A percentile compares a stretch with the other conserved stretches of the same genome.
Conservation (phyloP, 2,888 invertebrate genomes). For the Plemyria rubiginata region DNA sequence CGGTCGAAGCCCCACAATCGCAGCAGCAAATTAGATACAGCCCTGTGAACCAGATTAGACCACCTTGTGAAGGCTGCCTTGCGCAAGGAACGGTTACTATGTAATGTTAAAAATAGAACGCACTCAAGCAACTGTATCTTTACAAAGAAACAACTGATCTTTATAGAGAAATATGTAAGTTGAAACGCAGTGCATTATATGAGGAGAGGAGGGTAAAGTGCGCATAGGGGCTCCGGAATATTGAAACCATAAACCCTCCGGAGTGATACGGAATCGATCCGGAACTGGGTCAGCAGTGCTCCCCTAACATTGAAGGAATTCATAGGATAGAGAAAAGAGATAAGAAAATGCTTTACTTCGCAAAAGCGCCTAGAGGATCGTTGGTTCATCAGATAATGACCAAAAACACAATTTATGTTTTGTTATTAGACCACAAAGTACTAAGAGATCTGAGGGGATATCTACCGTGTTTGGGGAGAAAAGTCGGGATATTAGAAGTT, state of each 20-base stretch:
- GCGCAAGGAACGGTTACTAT: constrained; percentile 56
- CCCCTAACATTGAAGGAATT: constrained; percentile 63
- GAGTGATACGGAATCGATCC: constrained; percentile 66
- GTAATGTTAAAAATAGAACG: constrained; percentile 64
- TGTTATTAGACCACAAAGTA: too few species aligned
- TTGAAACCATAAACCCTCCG: constrained; percentile 79
- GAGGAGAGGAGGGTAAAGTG: constrained; percentile 51
- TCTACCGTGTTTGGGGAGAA: too few species aligned
- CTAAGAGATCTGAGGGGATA: too few species aligned
- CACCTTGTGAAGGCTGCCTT: constrained; percentile 72
- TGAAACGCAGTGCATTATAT: constrained; percentile 50
- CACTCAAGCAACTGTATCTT: constrained; percentile 42
- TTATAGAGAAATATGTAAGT: constrained; percentile 33
- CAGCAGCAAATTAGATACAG: constrained; percentile 78
- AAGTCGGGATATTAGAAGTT: too few species aligned
- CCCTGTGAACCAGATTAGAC: constrained; percentile 74
- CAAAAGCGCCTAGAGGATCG: constrained; percentile 33
- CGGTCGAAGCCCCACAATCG: constrained; percentile 76
- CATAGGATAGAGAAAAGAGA: constrained; percentile 52
- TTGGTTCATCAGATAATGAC: constrained; percentile 40
- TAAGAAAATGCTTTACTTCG: constrained; percentile 43
- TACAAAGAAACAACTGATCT: too few species aligned
- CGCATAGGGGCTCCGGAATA: constrained; percentile 66
- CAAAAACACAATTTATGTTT: too few species aligned
- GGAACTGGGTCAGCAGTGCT: constrained; percentile 72